Evolutionary conservation across 2,797 vertebrate genomes (phyloP).

Genomic region (Molossus alvarezi): DNA sequence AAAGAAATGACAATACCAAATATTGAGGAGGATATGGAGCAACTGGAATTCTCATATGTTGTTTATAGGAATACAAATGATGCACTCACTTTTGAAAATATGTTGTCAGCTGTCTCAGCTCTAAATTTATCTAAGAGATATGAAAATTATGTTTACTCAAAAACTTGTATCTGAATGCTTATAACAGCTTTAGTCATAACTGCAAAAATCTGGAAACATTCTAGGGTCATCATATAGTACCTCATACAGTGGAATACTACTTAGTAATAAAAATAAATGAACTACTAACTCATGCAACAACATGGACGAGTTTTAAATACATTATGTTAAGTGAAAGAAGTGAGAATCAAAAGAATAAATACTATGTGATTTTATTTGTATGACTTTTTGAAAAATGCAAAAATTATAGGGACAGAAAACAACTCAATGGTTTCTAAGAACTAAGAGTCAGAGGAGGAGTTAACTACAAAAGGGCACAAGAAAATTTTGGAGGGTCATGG

Average conservation of each 20-base stretch:
- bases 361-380: neutral
- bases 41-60: neutral
- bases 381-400: neutral
- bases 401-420: neutral
- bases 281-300: neutral
- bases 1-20: neutral
- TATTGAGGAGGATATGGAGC: neutral
- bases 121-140: neutral
- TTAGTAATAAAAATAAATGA: neutral
- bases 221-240: neutral
- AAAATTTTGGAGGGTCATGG: neutral
- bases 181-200: neutral
- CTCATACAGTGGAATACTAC: neutral
- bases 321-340: neutral
- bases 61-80: neutral
- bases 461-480: neutral
- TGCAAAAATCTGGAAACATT: neutral
- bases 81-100: slow-evolving; percentile 37
- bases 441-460: neutral
- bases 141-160: neutral
- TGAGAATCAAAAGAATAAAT: neutral
- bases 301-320: neutral
- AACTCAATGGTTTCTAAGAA: neutral
- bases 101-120: neutral
- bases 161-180: neutral